Conservation (phyloP, 2,797 vertebrate species). For the Acipenser oxyrinchus region DNA sequence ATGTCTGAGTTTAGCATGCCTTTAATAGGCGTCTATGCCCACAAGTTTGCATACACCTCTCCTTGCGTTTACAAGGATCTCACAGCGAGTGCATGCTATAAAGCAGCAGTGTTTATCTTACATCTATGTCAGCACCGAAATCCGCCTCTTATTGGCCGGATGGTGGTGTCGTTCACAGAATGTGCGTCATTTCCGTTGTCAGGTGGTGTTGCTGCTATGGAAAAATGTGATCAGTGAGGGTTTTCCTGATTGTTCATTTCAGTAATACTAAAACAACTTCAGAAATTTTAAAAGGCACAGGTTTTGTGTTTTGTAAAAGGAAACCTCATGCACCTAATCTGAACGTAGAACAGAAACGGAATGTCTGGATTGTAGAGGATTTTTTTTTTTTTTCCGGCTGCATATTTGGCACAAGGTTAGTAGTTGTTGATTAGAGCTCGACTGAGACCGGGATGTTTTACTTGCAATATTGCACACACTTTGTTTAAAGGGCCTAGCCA, state of each 20-base stretch:
- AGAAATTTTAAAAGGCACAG: constrained; percentile 29
- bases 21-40: too few relatives aligned
- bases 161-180: constrained; percentile 46
- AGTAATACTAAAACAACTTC: constrained; percentile 39
- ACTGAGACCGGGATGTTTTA: constrained; percentile 15
- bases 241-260: constrained; percentile 65
- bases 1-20: too few relatives aligned
- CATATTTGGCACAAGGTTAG: constrained; percentile 67
- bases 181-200: constrained; percentile 94
- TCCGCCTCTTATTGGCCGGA: constrained; percentile 39
- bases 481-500: constrained; percentile 59
- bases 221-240: constrained; percentile 76
- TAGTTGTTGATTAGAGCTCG: constrained; percentile 29
- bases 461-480: constrained; percentile 29
- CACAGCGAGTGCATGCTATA: too few relatives aligned
- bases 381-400: constrained; percentile 59
- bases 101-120: too few relatives aligned
- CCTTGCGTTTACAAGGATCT: too few relatives aligned
- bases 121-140: not conserved
- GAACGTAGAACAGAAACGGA: constrained; percentile 32
- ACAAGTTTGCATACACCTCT: too few relatives aligned
- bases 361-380: constrained; percentile 53
- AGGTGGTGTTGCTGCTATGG: constrained; percentile 80
- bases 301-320: constrained; percentile 22
- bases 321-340: constrained; percentile 25